Evolutionary conservation across 1,140 invertebrate species (phyloP), one percentile per base, ranked within the genome.

Genomic region (Nylanderia fulva): DNA sequence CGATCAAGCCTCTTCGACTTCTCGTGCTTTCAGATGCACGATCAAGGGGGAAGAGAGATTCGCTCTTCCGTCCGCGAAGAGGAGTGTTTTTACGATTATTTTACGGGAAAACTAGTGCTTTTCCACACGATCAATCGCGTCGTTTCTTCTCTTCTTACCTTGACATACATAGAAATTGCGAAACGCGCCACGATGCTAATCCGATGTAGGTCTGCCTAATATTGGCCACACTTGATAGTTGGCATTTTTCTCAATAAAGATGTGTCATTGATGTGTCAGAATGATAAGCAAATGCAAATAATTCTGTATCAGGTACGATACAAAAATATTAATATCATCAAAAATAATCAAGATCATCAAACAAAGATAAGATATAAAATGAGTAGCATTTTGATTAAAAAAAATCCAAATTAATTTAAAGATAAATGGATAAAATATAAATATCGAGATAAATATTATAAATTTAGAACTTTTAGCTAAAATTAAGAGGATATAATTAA

Each of bases 151-250:
- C 54, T 5, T 58, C 42, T 56, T 77, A 90, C 88, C 89, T 90
- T 90, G 89, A 90, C 89, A 90, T 68, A 86, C 79, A 90, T 90
- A 86, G 86, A 90, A 90, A 90, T 90, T 87, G 60, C 86, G 79
- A 88, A 90, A 90, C 68, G 18, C 45, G 27, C 21, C 15, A 27
- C 63, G 68, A 60, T 24, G 72, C 74, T 66, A 84, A 63, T 82
- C 60, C 72, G 29, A 90, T 80, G 56, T 86, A 89, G 72, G 64
- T 84, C 61, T 66, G 77, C 29, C 24, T n/a, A 84, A 84, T 76
- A 80, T 56, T 80, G 36, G 7, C 1, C 21, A 42, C 11, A 56
- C 7, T 56, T 24, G 27, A 13, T 56, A 69, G 36, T 42, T 56
- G 27, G 7, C 15, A 36, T 8, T 39, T 64, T 42, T 52, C n/a